phyloP scores from a whole-genome alignment of 37 sponge, comb jelly and placozoan genomes.

The Oopsacas minuta region DNA sequence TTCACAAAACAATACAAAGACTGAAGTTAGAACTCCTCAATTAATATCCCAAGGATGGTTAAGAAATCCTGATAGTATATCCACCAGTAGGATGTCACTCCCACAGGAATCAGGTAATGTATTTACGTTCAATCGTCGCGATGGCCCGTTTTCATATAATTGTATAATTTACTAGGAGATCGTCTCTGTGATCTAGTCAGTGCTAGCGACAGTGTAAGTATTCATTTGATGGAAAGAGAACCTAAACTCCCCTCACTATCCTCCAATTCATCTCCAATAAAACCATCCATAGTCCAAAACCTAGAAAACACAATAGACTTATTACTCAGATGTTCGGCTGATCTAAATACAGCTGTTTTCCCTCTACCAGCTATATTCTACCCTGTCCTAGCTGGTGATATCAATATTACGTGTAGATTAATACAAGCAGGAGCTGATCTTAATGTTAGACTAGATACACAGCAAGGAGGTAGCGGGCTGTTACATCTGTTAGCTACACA shows the following conservation, averaged over 20 bases:
- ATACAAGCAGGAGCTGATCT: not conserved
- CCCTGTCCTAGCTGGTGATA: not conserved
- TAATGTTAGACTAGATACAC: not conserved
- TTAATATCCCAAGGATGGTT: not conserved
- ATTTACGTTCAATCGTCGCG: too few species aligned
- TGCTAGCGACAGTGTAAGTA: constrained; percentile 7
- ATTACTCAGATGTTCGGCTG: not conserved
- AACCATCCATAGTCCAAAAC: not conserved
- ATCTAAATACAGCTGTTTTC: not conserved
- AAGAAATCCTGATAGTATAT: not conserved
- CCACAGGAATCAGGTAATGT: not conserved
- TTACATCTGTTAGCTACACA: not conserved
- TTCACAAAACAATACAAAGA: not conserved
- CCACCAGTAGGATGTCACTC: not conserved
- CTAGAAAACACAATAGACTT: constrained; percentile 4
- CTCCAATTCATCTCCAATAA: not conserved
- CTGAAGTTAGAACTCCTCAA: not conserved
- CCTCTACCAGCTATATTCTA: not conserved
- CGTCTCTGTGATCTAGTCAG: not conserved
- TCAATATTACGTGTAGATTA: not conserved
- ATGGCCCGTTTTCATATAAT: too few species aligned
- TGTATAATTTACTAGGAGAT: too few species aligned
- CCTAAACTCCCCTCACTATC: not conserved
- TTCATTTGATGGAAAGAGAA: not conserved
- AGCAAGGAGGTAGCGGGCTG: constrained; percentile 5